Evolutionary conservation across 2,888 invertebrate genomes (phyloP), one percentile per base, ranked within the genome.

Genomic region (Pollenia griseotomentosa): DNA sequence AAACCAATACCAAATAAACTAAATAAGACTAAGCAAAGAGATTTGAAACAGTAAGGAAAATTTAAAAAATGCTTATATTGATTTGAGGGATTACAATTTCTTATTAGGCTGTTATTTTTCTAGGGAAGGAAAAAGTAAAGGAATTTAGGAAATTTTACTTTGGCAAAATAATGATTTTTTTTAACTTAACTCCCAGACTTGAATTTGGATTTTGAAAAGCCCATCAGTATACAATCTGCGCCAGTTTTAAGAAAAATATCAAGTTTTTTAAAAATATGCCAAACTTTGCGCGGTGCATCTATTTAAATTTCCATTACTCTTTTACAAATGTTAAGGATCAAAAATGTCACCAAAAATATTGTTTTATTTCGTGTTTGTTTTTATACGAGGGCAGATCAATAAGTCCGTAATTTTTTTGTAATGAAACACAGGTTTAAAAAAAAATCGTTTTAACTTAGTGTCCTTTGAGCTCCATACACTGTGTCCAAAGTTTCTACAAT

Each of bases 271-370:
- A 33, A 33, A 33, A 33, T 57, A 0, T 11, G 19, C 11, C 9
- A 1, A 14, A 33, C 33, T 33, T 68, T 40, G 14, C 7, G 14
- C 8, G 0, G 12, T 61, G 42, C 75, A 23, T 40, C 48, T 77
- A 61, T 19, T 14, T 19, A n/a, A 71, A 33, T 83, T 63, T 23
- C 9, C 61, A 10, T 16, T 19, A 61, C 63, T 77, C 77, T 33
- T 19, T 70, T n/a, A 6, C 40, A 70, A 83, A 57, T 77, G 77
- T 83, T 77, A 83, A 83, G 83, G 71, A 83, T 83, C 71, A 78
- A 70, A 83, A 77, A 65, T 83, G 71, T 83, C 83, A 77, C 70
- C 71, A 71, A 83, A 83, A 83, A 71, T 83, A 71, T 77, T 65
- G 40, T 65, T 75, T 83, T 77, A 70, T 70, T 79, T 70, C 77